phyloP scores from a whole-genome alignment of 2,797 vertebrate species.

The Streptopelia turtur region DNA sequence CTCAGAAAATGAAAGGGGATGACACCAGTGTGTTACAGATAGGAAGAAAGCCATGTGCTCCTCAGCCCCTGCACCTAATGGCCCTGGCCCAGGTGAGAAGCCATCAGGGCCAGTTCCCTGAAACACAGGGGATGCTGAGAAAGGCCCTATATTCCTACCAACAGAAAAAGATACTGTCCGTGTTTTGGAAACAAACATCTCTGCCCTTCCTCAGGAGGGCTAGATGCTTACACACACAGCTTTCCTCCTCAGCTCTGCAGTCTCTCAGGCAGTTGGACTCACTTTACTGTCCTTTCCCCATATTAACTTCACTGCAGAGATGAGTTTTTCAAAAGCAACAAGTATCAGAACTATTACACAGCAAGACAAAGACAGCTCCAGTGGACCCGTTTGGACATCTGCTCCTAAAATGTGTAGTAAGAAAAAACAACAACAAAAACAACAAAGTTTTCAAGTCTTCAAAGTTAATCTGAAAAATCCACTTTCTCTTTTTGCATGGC shows the following conservation, averaged over 20 bases:
- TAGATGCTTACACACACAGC: background rate
- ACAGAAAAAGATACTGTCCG: background rate
- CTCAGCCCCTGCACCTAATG: background rate
- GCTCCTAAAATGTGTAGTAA: background rate
- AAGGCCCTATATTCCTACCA: background rate
- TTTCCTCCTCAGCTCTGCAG: background rate
- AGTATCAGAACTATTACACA: background rate
- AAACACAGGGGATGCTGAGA: background rate
- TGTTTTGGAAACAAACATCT: background rate
- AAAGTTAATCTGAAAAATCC: background rate
- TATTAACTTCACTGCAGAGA: background rate
- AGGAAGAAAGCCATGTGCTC: background rate
- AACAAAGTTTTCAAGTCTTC: background rate
- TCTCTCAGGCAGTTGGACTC: background rate
- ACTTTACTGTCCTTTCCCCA: background rate
- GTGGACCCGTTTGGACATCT: background rate
- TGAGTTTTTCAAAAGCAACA: background rate
- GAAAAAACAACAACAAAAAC: background rate
- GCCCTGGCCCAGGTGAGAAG: background rate
- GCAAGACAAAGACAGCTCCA: background rate
- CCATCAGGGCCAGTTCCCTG: background rate
- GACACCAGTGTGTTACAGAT: fast-evolving
- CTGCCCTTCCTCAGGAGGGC: background rate
- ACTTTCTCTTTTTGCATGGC: background rate
- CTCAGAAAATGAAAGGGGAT: background rate